Conservation (phyloP, 2,888 invertebrate species). For the Xylophagus ater region DNA sequence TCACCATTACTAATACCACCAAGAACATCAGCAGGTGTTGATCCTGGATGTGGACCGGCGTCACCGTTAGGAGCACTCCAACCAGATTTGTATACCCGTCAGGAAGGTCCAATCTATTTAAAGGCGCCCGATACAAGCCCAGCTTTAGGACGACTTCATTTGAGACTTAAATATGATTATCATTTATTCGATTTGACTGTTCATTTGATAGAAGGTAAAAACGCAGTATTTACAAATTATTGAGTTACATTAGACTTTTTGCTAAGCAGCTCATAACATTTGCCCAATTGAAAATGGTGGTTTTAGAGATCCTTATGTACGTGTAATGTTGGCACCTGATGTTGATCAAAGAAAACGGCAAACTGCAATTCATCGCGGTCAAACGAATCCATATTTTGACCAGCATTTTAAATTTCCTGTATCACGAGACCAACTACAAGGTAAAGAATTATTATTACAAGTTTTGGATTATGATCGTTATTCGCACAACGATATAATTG, state of each 20-base stretch:
- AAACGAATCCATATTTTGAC: conserved; percentile 79
- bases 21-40: conserved; percentile 41
- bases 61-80: conserved; percentile 70
- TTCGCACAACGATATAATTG: conserved; percentile 79
- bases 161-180: conserved; percentile 79
- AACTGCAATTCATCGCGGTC: conserved; percentile 72
- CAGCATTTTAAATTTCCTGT: conserved; percentile 89
- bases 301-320: conserved; percentile 82
- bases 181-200: conserved; percentile 80
- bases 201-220: conserved; percentile 78
- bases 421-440: conserved; percentile 73
- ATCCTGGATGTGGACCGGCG: conserved; percentile 36
- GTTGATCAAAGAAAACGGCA: conserved; percentile 77
- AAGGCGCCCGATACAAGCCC: conserved; percentile 52
- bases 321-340: conserved; percentile 66
- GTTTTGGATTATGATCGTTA: conserved; percentile 47
- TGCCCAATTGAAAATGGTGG: conserved; percentile 76
- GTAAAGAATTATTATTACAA: conserved; percentile 52
- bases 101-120: conserved; percentile 67
- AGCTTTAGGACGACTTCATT: conserved; percentile 68
- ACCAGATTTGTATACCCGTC: conserved; percentile 73
- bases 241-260: conserved; percentile 4
- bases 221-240: not conserved
- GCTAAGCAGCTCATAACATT: conserved; percentile 60
- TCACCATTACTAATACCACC: conserved; percentile 70